Evolutionary conservation across 2,113 vertebrate species (phyloP).

Genomic region (Silurus meridionalis): DNA sequence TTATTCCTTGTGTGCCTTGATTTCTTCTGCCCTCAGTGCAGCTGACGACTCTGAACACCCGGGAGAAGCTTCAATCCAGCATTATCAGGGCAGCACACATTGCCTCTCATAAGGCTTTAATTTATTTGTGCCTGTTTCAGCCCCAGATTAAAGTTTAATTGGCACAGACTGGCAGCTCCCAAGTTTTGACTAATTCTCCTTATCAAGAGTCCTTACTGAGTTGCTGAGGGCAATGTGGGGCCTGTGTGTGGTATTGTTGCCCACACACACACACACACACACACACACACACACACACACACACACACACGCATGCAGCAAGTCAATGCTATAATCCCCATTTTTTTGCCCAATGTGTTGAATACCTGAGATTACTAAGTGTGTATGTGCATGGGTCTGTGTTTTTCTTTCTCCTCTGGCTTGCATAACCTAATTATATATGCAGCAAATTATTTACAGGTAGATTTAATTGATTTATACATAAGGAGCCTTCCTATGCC

Average conservation of each 20-base stretch:
- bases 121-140: constrained; percentile 85
- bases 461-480: constrained; percentile 68
- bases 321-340: constrained; percentile 64
- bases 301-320: constrained; percentile 43
- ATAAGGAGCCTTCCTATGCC: constrained; percentile 43
- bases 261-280: constrained; percentile 55
- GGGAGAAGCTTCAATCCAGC: constrained; percentile 76
- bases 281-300: constrained; percentile 48
- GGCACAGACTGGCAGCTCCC: constrained; percentile 81
- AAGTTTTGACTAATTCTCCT: constrained; percentile 84
- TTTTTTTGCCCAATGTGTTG: constrained; percentile 64
- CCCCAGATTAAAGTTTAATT: constrained; percentile 84
- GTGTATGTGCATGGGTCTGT: constrained; percentile 51
- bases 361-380: constrained; percentile 65
- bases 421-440: constrained; percentile 67
- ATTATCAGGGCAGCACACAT: constrained; percentile 81
- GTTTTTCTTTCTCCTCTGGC: constrained; percentile 56
- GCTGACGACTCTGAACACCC: constrained; percentile 65
- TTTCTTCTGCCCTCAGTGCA: constrained; percentile 51
- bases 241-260: constrained; percentile 64
- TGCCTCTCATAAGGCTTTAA: constrained; percentile 80
- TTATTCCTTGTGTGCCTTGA: constrained; percentile 55
- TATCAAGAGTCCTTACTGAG: constrained; percentile 80
- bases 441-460: constrained; percentile 64
- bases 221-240: constrained; percentile 79